Evolutionary conservation across 2,888 invertebrate species (phyloP).

Genomic region (Campopleginae sp.): DNA sequence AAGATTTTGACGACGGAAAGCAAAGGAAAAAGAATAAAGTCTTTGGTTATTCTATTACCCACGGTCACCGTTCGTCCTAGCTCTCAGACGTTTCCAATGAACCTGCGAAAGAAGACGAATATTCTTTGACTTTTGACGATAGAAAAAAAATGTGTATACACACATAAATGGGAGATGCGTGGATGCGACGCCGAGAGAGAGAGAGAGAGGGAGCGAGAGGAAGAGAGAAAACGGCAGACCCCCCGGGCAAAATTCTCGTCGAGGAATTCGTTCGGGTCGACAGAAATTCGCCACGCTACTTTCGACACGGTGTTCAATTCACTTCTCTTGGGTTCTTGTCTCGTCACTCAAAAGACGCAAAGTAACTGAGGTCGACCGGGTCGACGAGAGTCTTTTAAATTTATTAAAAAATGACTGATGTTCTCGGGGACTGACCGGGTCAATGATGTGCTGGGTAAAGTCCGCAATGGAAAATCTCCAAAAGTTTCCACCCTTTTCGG

Average conservation of each 20-base stretch:
- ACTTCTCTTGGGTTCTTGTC: conserved; percentile 32
- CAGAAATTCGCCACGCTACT: conserved; percentile 80
- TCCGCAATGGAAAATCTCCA: neutral
- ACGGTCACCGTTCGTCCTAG: conserved; percentile 51
- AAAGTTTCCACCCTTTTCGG: neutral
- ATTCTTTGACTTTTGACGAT: conserved; percentile 33
- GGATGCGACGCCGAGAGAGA: neutral
- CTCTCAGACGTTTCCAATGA: conserved; percentile 1
- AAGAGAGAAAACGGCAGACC: conserved; percentile 42
- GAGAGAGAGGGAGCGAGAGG: conserved; percentile 11
- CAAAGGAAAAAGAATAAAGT: conserved; percentile 32
- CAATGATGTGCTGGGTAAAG: neutral
- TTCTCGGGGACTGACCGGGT: neutral
- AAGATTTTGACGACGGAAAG: neutral
- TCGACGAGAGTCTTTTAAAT: conserved; percentile 23
- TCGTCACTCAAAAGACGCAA: conserved; percentile 39
- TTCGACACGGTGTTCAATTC: conserved; percentile 74
- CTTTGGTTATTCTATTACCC: conserved; percentile 54
- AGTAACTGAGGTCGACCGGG: conserved; percentile 61
- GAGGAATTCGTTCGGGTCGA: conserved; percentile 80
- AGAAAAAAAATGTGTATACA: conserved; percentile 7
- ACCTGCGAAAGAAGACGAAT: conserved; percentile 8
- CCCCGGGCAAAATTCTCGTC: conserved; percentile 76
- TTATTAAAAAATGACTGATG: neutral
- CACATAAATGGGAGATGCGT: neutral